Conservation (phyloP, 2,888 invertebrate genomes). For the Aleiodes testaceus region DNA sequence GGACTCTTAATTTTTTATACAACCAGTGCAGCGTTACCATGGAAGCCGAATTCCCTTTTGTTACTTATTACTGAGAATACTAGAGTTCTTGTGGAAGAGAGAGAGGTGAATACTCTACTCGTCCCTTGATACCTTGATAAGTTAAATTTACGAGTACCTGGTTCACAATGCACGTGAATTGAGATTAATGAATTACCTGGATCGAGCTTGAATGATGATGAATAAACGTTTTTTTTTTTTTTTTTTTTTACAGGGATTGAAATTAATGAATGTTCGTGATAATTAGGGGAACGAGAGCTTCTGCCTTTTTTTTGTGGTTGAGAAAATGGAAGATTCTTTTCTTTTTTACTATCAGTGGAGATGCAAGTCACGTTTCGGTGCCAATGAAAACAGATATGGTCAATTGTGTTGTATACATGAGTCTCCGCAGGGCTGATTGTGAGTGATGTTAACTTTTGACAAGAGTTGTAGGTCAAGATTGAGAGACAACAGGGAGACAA, state of each 20-base stretch:
- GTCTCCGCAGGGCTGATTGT: not conserved
- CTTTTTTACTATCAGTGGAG: too few relatives aligned
- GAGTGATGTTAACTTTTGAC: slow-evolving; percentile 22
- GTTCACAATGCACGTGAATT: slow-evolving; percentile 21
- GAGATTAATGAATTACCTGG: slow-evolving; percentile 28
- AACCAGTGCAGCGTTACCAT: slow-evolving; percentile 33
- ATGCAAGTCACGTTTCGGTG: slow-evolving; percentile 23
- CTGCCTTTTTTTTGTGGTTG: not conserved
- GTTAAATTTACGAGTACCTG: slow-evolving; percentile 26
- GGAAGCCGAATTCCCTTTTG: slow-evolving; percentile 38
- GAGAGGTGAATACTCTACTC: too few relatives aligned
- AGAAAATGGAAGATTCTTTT: not conserved
- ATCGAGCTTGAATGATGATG: not conserved
- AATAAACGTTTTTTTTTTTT: not conserved
- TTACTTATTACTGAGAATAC: slow-evolving; percentile 27
- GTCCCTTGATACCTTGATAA: not conserved
- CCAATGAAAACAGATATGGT: slow-evolving; percentile 28
- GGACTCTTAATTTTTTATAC: slow-evolving; percentile 38
- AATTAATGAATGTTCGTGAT: not conserved
- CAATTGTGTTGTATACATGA: slow-evolving; percentile 5
- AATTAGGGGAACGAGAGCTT: not conserved
- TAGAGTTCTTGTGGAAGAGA: too few relatives aligned
- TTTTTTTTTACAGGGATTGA: too few relatives aligned
- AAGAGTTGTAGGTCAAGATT: slow-evolving; percentile 51
- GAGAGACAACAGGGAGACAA: slow-evolving; percentile 32